phyloP scores from a whole-genome alignment of 2,888 invertebrate genomes.

The Periphyllus acericola region DNA sequence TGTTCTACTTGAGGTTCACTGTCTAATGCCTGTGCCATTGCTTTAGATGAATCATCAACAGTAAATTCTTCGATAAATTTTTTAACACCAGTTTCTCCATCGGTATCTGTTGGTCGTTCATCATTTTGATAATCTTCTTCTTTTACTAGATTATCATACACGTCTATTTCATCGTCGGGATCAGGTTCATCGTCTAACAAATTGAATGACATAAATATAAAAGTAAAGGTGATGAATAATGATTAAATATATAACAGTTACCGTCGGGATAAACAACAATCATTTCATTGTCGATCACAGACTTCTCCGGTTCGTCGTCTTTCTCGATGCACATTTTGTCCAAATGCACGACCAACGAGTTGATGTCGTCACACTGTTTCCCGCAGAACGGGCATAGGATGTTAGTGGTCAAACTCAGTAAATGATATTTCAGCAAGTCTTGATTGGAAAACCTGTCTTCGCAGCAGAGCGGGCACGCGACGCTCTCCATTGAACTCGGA shows the following conservation, averaged over 20 bases:
- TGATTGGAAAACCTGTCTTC: constrained; percentile 51
- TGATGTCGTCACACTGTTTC: constrained; percentile 54
- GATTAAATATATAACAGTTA: not conserved
- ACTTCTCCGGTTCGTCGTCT: constrained; percentile 12
- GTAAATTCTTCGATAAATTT: constrained; percentile 57
- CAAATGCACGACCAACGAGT: constrained; percentile 45
- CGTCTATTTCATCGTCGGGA: not conserved
- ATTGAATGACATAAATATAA: not conserved
- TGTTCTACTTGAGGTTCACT: not conserved
- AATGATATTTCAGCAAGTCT: constrained; percentile 54
- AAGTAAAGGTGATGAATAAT: not conserved
- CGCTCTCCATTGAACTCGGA: constrained; percentile 43
- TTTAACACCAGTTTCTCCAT: constrained; percentile 30
- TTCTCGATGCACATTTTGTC: constrained; percentile 45
- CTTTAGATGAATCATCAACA: constrained; percentile 26
- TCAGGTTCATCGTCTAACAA: constrained; percentile 38
- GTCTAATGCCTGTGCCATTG: not conserved
- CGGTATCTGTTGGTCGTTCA: constrained; percentile 12
- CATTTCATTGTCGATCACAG: constrained; percentile 31
- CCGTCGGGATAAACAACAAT: constrained; percentile 55
- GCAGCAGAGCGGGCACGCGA: constrained; percentile 49
- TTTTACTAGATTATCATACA: constrained; percentile 23
- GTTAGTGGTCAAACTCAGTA: constrained; percentile 57
- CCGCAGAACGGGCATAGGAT: constrained; percentile 55
- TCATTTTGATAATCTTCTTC: constrained; percentile 47